Percentiles rank a stretch among this genome's conserved stretches.
phyloP scores from a whole-genome alignment of 2,113 vertebrate genomes.

The Pterocles gutturalis region DNA sequence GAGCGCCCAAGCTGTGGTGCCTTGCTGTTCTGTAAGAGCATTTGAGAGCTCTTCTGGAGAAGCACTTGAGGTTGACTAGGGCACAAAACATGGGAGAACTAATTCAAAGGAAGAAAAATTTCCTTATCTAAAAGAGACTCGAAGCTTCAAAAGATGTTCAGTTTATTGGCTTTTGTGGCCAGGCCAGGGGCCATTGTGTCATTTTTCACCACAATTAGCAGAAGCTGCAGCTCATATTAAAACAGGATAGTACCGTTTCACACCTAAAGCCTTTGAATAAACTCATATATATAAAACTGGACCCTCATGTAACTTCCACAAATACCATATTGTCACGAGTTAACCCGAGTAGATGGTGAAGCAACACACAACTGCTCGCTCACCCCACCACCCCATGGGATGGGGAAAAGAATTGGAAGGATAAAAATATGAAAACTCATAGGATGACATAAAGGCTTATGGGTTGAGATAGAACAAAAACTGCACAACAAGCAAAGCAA shows the following conservation, averaged over 20 bases:
- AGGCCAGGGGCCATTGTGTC: not conserved
- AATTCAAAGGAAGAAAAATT: not conserved
- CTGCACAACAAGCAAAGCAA: no score
- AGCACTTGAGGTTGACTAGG: not conserved
- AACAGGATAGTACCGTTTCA: rapidly evolving
- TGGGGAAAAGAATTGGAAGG: not conserved
- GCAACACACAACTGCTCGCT: not conserved
- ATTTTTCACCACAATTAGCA: not conserved
- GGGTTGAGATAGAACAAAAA: no score
- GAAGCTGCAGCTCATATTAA: not conserved
- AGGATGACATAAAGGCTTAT: no score
- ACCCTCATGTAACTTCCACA: not conserved
- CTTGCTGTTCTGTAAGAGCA: not conserved
- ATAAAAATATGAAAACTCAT: not conserved
- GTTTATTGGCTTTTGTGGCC: not conserved
- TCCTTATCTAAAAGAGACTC: not conserved
- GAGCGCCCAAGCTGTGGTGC: not conserved
- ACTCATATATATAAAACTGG: not conserved
- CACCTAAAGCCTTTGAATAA: not conserved
- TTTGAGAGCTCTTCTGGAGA: not conserved
- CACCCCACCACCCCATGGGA: rapidly evolving
- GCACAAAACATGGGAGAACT: not conserved
- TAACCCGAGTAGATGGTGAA: not conserved
- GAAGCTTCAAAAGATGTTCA: not conserved
- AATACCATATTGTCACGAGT: not conserved